Evolutionary conservation across 2,113 vertebrate genomes (phyloP).

Genomic region (Antechinus flavipes): DNA sequence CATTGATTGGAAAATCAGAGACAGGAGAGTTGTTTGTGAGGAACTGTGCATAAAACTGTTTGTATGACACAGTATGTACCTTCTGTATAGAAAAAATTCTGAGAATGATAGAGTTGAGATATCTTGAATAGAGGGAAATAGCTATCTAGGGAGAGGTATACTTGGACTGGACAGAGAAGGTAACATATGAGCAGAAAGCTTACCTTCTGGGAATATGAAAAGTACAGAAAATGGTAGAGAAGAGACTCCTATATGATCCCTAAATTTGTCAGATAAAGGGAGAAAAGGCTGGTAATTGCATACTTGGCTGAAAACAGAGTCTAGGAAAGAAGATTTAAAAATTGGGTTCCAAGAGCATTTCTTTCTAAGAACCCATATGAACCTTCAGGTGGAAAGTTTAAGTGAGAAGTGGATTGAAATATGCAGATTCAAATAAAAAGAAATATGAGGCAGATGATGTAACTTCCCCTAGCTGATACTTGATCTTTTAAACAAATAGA

Average conservation of each 20-base stretch:
- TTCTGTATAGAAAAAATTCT: not conserved
- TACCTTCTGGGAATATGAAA: not conserved
- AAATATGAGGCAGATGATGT: not conserved
- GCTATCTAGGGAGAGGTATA: not conserved
- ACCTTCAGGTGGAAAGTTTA: not conserved
- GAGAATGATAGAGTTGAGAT: not conserved
- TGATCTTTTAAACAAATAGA: not conserved
- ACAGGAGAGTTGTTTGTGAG: too few species aligned
- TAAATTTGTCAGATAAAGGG: not conserved
- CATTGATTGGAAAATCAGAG: too few species aligned
- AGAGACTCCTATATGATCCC: not conserved
- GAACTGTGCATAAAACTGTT: too few species aligned
- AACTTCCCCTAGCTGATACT: not conserved
- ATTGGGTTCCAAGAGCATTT: not conserved
- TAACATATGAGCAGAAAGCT: not conserved
- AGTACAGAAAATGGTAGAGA: not conserved
- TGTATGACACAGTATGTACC: not conserved
- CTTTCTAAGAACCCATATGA: not conserved
- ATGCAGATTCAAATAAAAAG: not conserved
- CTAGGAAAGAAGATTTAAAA: not conserved
- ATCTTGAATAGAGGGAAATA: not conserved
- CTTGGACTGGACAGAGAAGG: not conserved
- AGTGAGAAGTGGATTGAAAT: not conserved
- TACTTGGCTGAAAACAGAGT: not conserved
- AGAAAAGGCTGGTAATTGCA: not conserved